Percentiles rank a stretch among this genome's conserved stretches.
Evolutionary conservation across 1,140 invertebrate species (phyloP).

Genomic region (Epicauta chinensis): DNA sequence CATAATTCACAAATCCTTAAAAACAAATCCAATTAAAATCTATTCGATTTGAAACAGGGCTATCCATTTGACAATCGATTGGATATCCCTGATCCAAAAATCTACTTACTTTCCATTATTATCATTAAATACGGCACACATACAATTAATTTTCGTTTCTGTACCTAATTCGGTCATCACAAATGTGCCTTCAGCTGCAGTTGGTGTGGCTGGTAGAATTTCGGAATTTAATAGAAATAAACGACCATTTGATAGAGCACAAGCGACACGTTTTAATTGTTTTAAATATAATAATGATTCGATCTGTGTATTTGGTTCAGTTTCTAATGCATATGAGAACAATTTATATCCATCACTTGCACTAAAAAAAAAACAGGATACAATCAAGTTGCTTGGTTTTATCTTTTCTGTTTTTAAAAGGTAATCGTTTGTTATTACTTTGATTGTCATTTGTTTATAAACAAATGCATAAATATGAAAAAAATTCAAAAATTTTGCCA

Average conservation of each 20-base stretch:
- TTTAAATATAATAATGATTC: conserved; percentile 59
- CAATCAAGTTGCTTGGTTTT: too few species aligned
- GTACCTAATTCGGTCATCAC: conserved; percentile 70
- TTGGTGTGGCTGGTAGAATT: conserved; percentile 53
- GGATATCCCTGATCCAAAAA: background rate
- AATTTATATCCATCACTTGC: conserved; percentile 48
- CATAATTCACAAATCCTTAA: conserved; percentile 58
- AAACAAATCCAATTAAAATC: conserved; percentile 9
- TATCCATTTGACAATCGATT: too few species aligned
- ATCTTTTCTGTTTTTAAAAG: too few species aligned
- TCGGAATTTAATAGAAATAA: conserved; percentile 64
- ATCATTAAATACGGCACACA: conserved; percentile 47
- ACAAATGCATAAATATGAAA: too few species aligned
- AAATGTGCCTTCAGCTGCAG: conserved; percentile 62
- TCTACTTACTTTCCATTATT: conserved; percentile 40
- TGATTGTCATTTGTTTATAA: too few species aligned
- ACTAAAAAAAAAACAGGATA: conserved; percentile 39
- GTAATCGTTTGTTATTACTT: too few species aligned
- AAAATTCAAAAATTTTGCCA: too few species aligned
- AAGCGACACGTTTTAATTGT: conserved; percentile 61
- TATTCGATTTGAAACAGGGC: too few species aligned
- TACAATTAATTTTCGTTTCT: conserved; percentile 53
- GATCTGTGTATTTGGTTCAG: conserved; percentile 49
- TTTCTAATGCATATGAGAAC: conserved; percentile 53
- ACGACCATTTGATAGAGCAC: conserved; percentile 65